phyloP scores from a whole-genome alignment of 2,888 invertebrate species.

The Chloroclystis v-ata region DNA sequence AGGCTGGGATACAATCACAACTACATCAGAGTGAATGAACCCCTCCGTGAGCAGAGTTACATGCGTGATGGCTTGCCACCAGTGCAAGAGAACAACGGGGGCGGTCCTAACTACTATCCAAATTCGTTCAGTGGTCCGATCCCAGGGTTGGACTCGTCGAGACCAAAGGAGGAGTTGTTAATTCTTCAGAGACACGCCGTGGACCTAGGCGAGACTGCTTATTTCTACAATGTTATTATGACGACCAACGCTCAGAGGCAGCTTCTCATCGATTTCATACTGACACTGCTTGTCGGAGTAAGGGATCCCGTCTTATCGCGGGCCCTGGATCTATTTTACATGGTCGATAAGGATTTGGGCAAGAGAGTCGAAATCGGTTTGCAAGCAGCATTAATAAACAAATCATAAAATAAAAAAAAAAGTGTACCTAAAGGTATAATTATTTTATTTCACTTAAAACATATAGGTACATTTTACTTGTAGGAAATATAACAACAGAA shows the following conservation, averaged over 20 bases:
- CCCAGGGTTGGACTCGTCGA: slow-evolving; percentile 36
- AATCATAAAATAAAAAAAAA: background rate
- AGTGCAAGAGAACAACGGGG: slow-evolving; percentile 31
- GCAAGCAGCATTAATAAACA: background rate
- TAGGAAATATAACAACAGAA: no score
- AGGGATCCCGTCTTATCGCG: slow-evolving; percentile 5
- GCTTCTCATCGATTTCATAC: background rate
- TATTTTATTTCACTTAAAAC: no score
- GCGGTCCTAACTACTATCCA: slow-evolving; percentile 42
- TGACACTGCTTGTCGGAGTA: background rate
- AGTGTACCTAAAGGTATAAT: background rate
- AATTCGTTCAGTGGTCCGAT: slow-evolving; percentile 42
- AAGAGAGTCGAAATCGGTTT: slow-evolving; percentile 4
- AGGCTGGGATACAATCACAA: slow-evolving; percentile 40
- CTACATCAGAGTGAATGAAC: slow-evolving; percentile 38
- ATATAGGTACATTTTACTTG: no score
- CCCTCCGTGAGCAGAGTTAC: slow-evolving; percentile 34
- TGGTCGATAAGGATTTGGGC: slow-evolving; percentile 9
- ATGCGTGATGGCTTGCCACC: slow-evolving; percentile 39
- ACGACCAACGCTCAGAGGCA: slow-evolving; percentile 67
- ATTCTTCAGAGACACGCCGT: slow-evolving; percentile 32
- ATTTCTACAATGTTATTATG: slow-evolving; percentile 82
- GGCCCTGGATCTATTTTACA: background rate
- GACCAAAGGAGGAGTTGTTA: slow-evolving; percentile 28
- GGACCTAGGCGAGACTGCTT: slow-evolving; percentile 78